phyloP scores from a whole-genome alignment of 2,113 vertebrate genomes.

The Tupaia chinensis region DNA sequence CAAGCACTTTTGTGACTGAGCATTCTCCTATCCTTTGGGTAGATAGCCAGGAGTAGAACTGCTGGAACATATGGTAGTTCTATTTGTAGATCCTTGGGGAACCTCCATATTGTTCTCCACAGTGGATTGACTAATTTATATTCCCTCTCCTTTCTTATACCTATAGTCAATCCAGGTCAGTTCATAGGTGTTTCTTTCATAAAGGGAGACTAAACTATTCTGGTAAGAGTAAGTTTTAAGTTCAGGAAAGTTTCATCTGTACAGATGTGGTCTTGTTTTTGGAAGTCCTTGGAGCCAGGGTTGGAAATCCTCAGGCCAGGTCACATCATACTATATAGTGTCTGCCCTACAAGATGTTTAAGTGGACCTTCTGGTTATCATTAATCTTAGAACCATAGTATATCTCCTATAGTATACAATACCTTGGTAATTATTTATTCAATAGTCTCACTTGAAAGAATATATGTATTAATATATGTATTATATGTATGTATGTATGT shows the following conservation, averaged over 20 bases:
- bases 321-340: not conserved
- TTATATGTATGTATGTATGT: no score
- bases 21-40: no score
- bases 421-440: not conserved
- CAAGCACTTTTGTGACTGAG: no score
- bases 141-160: not conserved
- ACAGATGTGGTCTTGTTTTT: not conserved
- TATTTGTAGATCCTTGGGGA: no score
- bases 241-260: not conserved
- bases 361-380: not conserved
- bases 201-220: not conserved
- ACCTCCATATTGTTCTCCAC: no score
- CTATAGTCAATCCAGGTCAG: not conserved
- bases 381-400: not conserved
- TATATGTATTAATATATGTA: no score
- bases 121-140: no score
- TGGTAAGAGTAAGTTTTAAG: not conserved
- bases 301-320: not conserved
- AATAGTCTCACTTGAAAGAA: no score
- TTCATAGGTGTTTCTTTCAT: not conserved
- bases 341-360: not conserved
- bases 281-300: no score
- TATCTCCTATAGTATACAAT: not conserved
- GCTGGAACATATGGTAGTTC: no score
- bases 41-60: no score